Conservation (phyloP, 2,888 invertebrate species). For the Blastobasis adustella region DNA sequence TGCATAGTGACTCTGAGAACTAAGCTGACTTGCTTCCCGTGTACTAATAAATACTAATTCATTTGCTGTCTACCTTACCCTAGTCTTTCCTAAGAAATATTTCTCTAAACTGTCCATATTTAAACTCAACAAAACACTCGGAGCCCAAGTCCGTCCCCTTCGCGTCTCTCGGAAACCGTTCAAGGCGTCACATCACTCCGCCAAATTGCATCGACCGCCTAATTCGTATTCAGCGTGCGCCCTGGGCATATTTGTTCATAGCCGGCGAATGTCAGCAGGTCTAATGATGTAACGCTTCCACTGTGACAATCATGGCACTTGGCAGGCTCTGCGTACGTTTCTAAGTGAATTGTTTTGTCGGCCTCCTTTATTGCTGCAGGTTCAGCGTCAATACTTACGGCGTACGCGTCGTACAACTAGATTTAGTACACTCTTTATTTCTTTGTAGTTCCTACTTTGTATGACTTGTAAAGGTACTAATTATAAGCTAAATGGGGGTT, state of each 20-base stretch:
- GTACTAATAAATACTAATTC: too few relatives aligned
- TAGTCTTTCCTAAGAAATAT: too few relatives aligned
- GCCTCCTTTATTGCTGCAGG: not conserved
- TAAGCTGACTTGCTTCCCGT: too few relatives aligned
- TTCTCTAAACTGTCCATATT: too few relatives aligned
- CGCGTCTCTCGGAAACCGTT: conserved; percentile 31
- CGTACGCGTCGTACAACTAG: not conserved
- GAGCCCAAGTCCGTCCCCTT: too few relatives aligned
- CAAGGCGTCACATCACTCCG: conserved; percentile 54
- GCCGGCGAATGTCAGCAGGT: conserved; percentile 15
- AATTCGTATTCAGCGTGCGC: conserved; percentile 59
- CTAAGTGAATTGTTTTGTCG: conserved; percentile 3
- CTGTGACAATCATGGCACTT: conserved; percentile 9
- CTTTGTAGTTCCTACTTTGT: not conserved
- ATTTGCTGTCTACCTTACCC: too few relatives aligned
- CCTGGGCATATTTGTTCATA: conserved; percentile 53
- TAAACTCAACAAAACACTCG: too few relatives aligned
- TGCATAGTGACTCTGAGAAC: too few relatives aligned
- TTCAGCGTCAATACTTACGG: not conserved
- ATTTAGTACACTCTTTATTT: not conserved
- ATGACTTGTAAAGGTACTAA: not conserved
- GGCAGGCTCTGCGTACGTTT: conserved; percentile 1
- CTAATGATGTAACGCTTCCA: conserved; percentile 9
- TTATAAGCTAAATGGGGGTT: not conserved
- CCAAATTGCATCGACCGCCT: conserved; percentile 52